These are phyloP conservation scores for Xerus rutilus DNA, from an alignment of 2,797 vertebrate species.

Conservation along the genomic window DNA sequence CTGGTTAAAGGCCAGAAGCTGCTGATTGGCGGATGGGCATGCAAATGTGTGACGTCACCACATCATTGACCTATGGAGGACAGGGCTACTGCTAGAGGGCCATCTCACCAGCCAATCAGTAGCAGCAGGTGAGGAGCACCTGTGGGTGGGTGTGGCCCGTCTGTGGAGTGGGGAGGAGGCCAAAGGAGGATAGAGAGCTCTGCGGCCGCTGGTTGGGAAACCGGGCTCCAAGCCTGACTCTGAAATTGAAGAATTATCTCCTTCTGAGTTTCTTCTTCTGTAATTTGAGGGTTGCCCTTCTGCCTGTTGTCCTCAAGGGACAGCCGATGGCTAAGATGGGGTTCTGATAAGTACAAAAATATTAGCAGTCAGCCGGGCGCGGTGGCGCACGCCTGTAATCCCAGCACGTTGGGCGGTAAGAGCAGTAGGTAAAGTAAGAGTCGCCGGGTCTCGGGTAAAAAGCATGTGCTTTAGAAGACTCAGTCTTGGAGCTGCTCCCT, in stretches of 20 bases:
- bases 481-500: not conserved
- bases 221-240: not conserved
- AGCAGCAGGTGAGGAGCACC: not conserved
- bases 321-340: not conserved
- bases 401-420: too few species aligned
- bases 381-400: too few species aligned
- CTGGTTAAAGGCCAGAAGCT: not conserved
- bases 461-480: accelerated
- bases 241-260: not conserved
- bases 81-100: not conserved
- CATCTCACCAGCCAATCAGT: not conserved
- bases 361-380: not conserved
- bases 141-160: not conserved
- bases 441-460: not conserved
- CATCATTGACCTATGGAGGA: not conserved
- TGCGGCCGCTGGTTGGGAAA: accelerated
- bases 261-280: not conserved
- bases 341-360: not conserved
- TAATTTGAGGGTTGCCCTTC: not conserved
- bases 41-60: not conserved
- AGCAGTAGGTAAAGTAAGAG: not conserved
- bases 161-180: not conserved
- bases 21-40: not conserved
- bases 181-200: not conserved
- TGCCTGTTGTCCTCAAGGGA: not conserved